Conservation (phyloP, 2,888 invertebrate species). For the Tyria jacobaeae region DNA sequence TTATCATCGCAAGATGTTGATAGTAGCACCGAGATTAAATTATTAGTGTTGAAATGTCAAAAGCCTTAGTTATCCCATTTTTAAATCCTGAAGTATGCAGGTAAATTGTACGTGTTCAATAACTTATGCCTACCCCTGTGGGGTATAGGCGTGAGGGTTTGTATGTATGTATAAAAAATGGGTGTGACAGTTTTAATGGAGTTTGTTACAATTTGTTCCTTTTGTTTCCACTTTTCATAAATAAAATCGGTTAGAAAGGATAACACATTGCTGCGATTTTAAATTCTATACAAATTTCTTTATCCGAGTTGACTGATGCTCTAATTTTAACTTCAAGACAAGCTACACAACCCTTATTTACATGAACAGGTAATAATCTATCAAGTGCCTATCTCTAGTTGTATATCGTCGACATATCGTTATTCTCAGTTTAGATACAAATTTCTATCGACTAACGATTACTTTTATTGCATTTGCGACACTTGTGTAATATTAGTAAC, state of each 20-base stretch:
- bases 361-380: background rate
- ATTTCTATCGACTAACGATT: background rate
- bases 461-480: background rate
- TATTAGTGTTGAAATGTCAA: background rate
- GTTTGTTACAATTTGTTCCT: background rate
- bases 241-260: background rate
- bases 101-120: too few relatives aligned
- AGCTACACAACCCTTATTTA: background rate
- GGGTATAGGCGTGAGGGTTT: too few relatives aligned
- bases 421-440: background rate
- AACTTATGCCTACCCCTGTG: too few relatives aligned
- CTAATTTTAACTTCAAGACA: background rate
- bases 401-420: background rate
- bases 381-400: background rate
- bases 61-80: too few relatives aligned
- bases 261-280: background rate
- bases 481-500: too few relatives aligned
- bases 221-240: background rate
- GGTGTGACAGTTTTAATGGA: background rate
- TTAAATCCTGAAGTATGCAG: too few relatives aligned
- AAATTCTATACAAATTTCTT: background rate
- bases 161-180: too few relatives aligned
- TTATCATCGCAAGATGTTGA: too few relatives aligned
- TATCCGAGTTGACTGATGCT: background rate
- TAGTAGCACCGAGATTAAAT: too few relatives aligned